Conservation (phyloP, 2,888 invertebrate genomes). For the Phorcus lineatus region DNA sequence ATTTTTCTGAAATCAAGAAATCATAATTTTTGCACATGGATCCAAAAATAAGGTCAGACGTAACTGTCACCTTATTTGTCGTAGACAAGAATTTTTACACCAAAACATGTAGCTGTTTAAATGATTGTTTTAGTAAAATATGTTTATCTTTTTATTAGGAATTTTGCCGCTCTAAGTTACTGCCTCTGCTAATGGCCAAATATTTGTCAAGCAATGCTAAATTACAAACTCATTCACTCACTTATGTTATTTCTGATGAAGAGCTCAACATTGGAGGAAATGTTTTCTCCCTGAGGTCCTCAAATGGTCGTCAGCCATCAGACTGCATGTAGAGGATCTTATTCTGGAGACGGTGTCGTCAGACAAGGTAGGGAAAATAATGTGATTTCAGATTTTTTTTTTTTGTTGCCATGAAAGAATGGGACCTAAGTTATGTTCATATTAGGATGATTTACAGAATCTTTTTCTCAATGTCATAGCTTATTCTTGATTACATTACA, state of each 20-base stretch:
- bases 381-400: too few species aligned
- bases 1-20: not conserved
- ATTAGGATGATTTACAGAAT: too few species aligned
- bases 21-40: too few species aligned
- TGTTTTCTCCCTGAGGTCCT: constrained; percentile 47
- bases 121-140: not conserved
- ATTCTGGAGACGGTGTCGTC: constrained; percentile 51
- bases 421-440: too few species aligned
- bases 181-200: too few species aligned
- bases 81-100: too few species aligned
- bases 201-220: too few species aligned
- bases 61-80: too few species aligned
- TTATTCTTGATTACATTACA: too few species aligned
- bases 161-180: not conserved
- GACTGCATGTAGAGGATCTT: constrained; percentile 50
- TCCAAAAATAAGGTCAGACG: not conserved
- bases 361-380: constrained; percentile 50
- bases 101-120: not conserved
- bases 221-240: too few species aligned
- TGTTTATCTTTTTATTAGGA: not conserved
- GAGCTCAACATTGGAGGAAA: constrained; percentile 60
- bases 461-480: too few species aligned
- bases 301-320: constrained; percentile 55
- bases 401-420: too few species aligned
- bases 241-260: constrained; percentile 41